Evolutionary conservation across 2,113 vertebrate species (phyloP), one percentile per base, ranked within the genome.

Genomic region (Phalacrocorax carbo): DNA sequence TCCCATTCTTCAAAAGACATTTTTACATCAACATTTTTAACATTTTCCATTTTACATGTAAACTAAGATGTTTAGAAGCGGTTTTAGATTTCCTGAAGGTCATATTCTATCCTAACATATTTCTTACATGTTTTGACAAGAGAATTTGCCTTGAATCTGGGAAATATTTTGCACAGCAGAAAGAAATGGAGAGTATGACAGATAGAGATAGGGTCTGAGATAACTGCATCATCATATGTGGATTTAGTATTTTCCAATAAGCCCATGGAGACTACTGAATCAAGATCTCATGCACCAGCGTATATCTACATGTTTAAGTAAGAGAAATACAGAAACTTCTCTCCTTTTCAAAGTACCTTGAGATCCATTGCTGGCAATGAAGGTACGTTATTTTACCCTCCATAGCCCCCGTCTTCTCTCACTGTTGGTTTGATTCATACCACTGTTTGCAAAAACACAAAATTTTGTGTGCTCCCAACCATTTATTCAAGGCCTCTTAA

Each of bases 401-500:
- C 29, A 23, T 23, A 65, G 11, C 7, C 34, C 29, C 14, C 20
- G 83, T 71, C 6, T 75, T 94, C 42, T 92, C 51, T 94, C 68
- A n/a, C 49, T 8, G 4, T 68, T 91, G 55, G 10, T 87, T 86
- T 70, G 79, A 80, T 83, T 85, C 36, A 55, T 93, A 87, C n/a
- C 46, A 57, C 48, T 95, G 40, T 72, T 68, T 66, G 12, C 94
- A 69, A 30, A 52, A 95, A 69, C 40, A 65, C 8, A 55, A 12
- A 30, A 22, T 58, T 77, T 85, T 76, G 5, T 40, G 55, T 86
- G 66, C 17, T 95, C 70, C 26, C 38, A 78, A 64, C 44, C 61
- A 51, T 73, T 92, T 21, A 38, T 51, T 96, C 91, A 86, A 94
- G 89, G 70, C 11, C 40, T 95, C 91, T 79, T 78, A 64, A 94